These are phyloP conservation scores for Rallus crepitans DNA, from an alignment of 2,797 vertebrate genomes.

Conservation along the genomic window DNA sequence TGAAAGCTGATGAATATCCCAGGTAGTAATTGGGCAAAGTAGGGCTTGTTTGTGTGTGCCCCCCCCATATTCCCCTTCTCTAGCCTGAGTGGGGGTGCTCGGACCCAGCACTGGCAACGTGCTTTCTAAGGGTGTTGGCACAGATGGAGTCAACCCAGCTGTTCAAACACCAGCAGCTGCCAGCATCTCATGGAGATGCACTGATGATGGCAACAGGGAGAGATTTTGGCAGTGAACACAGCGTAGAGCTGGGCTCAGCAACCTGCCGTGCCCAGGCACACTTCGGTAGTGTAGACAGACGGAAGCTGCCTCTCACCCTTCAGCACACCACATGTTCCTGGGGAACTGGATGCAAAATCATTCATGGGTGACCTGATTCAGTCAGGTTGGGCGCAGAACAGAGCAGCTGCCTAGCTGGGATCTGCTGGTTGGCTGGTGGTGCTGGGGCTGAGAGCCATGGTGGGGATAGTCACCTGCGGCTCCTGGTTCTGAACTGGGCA, in stretches of 20 bases:
- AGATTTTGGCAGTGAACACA: neutral
- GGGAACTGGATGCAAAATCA: neutral
- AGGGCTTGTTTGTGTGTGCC: neutral
- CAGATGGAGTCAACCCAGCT: neutral
- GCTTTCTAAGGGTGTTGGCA: neutral
- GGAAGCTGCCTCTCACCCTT: constrained; percentile 41
- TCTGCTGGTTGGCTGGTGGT: neutral
- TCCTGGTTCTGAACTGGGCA: neutral
- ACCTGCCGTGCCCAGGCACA: neutral
- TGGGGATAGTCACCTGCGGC: neutral
- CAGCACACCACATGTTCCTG: neutral
- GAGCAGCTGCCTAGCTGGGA: neutral
- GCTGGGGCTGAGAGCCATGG: neutral
- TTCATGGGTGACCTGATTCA: constrained; percentile 47
- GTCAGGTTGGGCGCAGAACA: constrained; percentile 6
- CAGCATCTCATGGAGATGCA: neutral
- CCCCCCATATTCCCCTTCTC: neutral
- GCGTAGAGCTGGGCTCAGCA: neutral
- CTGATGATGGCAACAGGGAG: neutral
- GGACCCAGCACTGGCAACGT: neutral
- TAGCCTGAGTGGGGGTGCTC: neutral
- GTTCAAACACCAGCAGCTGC: constrained; percentile 30
- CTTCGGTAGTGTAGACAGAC: neutral
- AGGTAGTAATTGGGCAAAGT: neutral
- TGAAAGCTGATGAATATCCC: neutral